A percentile compares a stretch with the other conserved stretches of the same genome.
phyloP scores from a whole-genome alignment of 2,888 invertebrate species.

The Nymphalis urticae region DNA sequence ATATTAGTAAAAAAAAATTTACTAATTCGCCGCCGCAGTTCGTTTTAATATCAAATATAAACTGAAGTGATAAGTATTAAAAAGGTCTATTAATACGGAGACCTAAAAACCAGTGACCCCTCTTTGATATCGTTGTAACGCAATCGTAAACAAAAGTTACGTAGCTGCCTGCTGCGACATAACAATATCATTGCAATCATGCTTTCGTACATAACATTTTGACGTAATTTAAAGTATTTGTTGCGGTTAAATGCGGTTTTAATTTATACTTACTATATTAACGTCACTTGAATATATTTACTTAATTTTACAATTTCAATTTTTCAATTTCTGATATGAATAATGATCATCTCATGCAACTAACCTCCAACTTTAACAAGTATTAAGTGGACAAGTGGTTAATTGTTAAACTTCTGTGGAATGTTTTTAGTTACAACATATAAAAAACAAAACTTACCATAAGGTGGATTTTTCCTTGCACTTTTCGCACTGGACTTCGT shows the following conservation, averaged over 20 bases:
- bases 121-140: conserved; percentile 59
- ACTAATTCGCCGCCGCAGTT: conserved; percentile 1
- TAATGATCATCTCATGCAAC: too few relatives aligned
- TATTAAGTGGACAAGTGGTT: conserved; percentile 5
- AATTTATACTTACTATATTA: not conserved
- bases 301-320: not conserved
- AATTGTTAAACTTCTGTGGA: not conserved
- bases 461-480: conserved; percentile 60
- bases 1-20: conserved; percentile 11
- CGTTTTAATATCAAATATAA: conserved; percentile 40
- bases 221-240: conserved; percentile 22
- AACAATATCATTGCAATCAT: conserved; percentile 18
- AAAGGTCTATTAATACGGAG: conserved; percentile 46
- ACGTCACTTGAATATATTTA: not conserved
- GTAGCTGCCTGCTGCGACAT: conserved; percentile 39
- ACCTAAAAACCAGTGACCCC: conserved; percentile 58
- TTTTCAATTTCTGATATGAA: not conserved
- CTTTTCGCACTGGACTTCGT: conserved; percentile 42
- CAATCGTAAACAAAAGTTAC: conserved; percentile 68
- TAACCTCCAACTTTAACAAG: conserved; percentile 2
- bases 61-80: conserved; percentile 48
- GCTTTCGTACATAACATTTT: conserved; percentile 24
- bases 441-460: conserved; percentile 51
- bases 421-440: conserved; percentile 5
- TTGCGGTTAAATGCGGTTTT: not conserved